Evolutionary conservation across 2,797 vertebrate species (phyloP), one percentile per base, ranked within the genome.

Genomic region (Sparidentex hasta): DNA sequence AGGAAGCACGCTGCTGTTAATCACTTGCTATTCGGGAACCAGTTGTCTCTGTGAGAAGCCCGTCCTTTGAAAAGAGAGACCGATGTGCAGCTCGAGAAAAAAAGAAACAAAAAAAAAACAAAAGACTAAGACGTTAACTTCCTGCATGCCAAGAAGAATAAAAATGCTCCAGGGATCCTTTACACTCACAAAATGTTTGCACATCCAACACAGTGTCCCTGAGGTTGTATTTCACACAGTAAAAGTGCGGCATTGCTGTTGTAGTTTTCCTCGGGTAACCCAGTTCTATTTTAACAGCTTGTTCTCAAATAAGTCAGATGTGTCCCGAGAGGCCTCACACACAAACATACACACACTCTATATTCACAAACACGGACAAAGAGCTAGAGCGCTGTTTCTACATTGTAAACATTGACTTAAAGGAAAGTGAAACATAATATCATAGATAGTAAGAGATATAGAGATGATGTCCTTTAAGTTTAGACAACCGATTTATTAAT

Each of bases 261-360:
- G 43, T 29, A 41, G 33, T 71, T 80, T 74, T 77, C 66, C 41
- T 81, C 41, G 11, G 43, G 50, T 73, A 80, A 77, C 65, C 56
- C 52, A 48, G 59, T 83, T 85, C 50, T 80, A 82, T 75, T 85
- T 82, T 63, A 86, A 82, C 78, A 83, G 80, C 81, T 81, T 76
- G 75, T 85, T 89, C 78, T 76, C 67, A 80, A 82, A 86, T 76
- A 86, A 87, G 67, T 76, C 74, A 58, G 65, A 84, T 74, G 59
- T 20, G 23, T 80, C 74, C 70, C 80, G 43, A 41, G 73, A 81
- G 80, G 76, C 74, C 33, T 58, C 33, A 27, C 73, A 56, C 25
- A 77, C 23, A 80, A 23, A 78, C n/a, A 68, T 56, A 85, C 44
- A 46, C 67, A 47, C 41, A 76, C 38, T 38, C 8, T 9, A 38